Evolutionary conservation across 2,888 invertebrate genomes (phyloP).

Genomic region (Dicyrtomina minuta): DNA sequence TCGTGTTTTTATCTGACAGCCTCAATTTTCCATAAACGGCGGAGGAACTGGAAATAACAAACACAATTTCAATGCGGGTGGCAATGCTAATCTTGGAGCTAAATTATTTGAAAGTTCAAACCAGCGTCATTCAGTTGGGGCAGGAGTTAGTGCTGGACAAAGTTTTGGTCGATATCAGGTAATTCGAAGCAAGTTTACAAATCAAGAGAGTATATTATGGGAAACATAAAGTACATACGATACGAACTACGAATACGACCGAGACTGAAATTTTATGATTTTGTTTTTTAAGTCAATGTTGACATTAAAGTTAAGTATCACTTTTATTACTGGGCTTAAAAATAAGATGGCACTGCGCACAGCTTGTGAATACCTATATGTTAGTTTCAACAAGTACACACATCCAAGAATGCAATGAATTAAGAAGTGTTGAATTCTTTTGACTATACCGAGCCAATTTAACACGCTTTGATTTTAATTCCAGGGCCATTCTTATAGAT

Average conservation of each 20-base stretch:
- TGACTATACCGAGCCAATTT: too few species aligned
- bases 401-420: too few species aligned
- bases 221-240: too few species aligned
- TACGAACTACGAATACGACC: too few species aligned
- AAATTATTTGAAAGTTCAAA: constrained; percentile 45
- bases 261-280: too few species aligned
- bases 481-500: constrained; percentile 34
- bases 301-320: too few species aligned
- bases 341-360: too few species aligned
- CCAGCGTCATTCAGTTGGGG: constrained; percentile 40
- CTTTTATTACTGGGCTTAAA: too few species aligned
- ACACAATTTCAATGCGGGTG: constrained; percentile 39
- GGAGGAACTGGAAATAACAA: constrained; percentile 39
- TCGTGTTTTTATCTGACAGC: constrained; percentile 32
- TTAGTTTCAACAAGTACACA: too few species aligned
- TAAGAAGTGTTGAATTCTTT: too few species aligned
- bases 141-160: constrained; percentile 37
- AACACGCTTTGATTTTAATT: constrained; percentile 4
- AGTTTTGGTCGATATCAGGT: constrained; percentile 37
- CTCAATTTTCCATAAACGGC: constrained; percentile 34
- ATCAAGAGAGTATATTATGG: neutral
- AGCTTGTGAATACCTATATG: too few species aligned
- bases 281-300: too few species aligned
- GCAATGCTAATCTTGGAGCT: constrained; percentile 35
- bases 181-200: neutral